Base-by-base conservation (phyloP, 1,140 invertebrate species). In the Coptotermes formosanus region DNA sequence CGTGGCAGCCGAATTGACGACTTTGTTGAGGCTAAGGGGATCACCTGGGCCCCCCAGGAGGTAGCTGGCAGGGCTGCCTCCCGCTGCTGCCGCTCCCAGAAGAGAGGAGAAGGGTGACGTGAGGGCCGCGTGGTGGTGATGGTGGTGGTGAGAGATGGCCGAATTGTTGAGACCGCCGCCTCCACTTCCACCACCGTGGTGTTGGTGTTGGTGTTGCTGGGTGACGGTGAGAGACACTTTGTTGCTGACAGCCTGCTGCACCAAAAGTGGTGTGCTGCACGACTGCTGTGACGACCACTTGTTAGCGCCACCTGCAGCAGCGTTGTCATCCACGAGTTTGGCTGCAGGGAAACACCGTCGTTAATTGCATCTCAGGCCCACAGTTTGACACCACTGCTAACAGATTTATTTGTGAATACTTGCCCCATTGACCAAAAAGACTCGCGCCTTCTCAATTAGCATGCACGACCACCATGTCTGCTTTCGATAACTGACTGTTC, bases 51-150 rank as follows among this genome's bases (percentile, higher is more conserved):
- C 81, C 23, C 86, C 86, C 43, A 87, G 84, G 38, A 87, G 86
- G 48, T 87, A 87, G 64, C 86, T 85, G n/a, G 84, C 86, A 8
- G 86, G 48, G 82, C 88, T 88, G n/a, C 91, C 90, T 0, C 88
- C 89, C 69, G 90, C 91, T 0, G 91, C 89, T 45, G 90, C 88
- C 16, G 90, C 90, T 0, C 90, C 90, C 48, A 91, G 87, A 25
- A 91, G 88, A 32, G 91, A 90, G n/a, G 90, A 91, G 87, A 91
- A 91, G 7, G 91, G 90, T 9, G 91, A 90, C 16, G 90, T 90
- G 19, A 91, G 87, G 25, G 91, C 90, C 14, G 90, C 90, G 82
- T 89, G 89, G 85, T 90, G 89, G 32, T 88, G 88, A 55, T 89
- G 89, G 87, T 91, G 90, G 83, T 90, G 89, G 23, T 89, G 87